These are phyloP conservation scores for Urosaurus nigricauda DNA, from an alignment of 2,797 vertebrate genomes.

Conservation along the genomic window DNA sequence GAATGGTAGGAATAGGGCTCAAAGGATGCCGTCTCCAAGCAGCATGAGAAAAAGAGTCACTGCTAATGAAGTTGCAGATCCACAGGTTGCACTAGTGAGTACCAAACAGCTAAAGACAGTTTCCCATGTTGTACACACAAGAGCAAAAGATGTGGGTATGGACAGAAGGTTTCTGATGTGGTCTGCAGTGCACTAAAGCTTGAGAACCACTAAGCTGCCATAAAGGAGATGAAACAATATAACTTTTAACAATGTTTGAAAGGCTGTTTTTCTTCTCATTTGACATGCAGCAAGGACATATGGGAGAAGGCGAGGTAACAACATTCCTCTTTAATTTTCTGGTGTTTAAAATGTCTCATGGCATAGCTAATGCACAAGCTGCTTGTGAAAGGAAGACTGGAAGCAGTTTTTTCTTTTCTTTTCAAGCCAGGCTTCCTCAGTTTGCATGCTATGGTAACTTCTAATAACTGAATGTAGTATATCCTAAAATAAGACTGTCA, in stretches of 20 bases:
- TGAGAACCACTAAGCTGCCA: constrained; percentile 68
- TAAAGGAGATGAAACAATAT: constrained; percentile 76
- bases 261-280: constrained; percentile 89
- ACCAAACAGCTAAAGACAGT: constrained; percentile 32
- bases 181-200: constrained; percentile 62
- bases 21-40: neutral
- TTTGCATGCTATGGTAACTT: constrained; percentile 67
- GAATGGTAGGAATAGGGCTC: neutral
- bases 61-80: neutral
- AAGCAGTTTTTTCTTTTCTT: constrained; percentile 47
- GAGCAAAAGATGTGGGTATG: constrained; percentile 54
- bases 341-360: constrained; percentile 81
- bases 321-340: constrained; percentile 83
- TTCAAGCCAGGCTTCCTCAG: constrained; percentile 38
- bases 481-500: constrained; percentile 18
- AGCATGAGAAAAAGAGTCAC: neutral
- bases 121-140: constrained; percentile 44
- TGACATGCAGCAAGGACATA: constrained; percentile 99
- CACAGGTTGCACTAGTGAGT: constrained; percentile 9
- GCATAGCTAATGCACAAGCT: constrained; percentile 69
- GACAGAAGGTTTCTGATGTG: constrained; percentile 42
- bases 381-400: constrained; percentile 56
- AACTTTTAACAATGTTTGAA: constrained; percentile 85
- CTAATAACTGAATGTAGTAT: constrained; percentile 52
- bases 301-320: constrained; percentile 99